Conservation (phyloP, 2,113 vertebrate species). For the Echinops telfairi region DNA sequence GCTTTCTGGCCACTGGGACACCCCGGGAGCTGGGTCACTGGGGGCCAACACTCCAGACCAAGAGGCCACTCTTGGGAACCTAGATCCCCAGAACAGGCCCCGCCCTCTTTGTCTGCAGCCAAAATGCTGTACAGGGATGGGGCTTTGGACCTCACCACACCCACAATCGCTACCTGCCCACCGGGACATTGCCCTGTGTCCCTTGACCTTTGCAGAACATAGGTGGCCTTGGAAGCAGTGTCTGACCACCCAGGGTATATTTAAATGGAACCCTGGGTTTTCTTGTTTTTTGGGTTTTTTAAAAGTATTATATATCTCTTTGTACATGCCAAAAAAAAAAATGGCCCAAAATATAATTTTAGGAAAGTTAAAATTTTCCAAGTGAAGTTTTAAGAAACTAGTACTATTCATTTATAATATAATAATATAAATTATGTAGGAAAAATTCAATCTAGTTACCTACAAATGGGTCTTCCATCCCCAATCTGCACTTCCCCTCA, state of each 20-base stretch:
- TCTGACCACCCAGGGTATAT: conserved; percentile 59
- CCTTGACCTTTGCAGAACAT: background rate
- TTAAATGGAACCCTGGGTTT: conserved; percentile 79
- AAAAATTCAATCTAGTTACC: background rate
- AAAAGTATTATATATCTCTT: conserved; percentile 89
- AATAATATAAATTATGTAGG: background rate
- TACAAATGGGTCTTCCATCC: too few relatives aligned
- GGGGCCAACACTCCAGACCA: background rate
- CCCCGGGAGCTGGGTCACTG: background rate
- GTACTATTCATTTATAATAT: background rate
- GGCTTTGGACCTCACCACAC: background rate
- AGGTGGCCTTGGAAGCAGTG: background rate
- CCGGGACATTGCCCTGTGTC: too few relatives aligned
- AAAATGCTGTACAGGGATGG: fast-evolving
- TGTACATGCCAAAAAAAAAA: conserved; percentile 71
- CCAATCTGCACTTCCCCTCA: too few relatives aligned
- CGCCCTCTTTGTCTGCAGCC: background rate
- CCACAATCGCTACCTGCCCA: conserved; percentile 52
- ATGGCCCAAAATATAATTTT: background rate
- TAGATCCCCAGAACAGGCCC: background rate
- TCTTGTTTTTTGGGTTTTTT: conserved; percentile 37
- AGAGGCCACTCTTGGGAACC: background rate
- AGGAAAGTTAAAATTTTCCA: background rate
- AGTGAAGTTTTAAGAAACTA: background rate
- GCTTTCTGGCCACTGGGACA: background rate